Evolutionary conservation across 2,888 invertebrate genomes (phyloP), one percentile per base, ranked within the genome.

Genomic region (Napeogenes inachia): DNA sequence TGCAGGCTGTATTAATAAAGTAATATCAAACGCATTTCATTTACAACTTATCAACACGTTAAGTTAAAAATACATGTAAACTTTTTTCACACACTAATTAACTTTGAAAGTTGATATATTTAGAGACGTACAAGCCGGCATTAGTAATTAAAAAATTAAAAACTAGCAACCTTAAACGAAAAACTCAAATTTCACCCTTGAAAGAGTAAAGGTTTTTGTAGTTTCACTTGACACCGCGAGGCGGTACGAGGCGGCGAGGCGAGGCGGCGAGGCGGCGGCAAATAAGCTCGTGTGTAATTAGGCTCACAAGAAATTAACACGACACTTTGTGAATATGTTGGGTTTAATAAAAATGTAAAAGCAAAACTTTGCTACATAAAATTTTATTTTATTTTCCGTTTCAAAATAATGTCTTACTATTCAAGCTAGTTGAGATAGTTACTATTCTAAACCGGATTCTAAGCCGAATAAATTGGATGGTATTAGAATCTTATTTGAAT

Each of bases 261-360:
- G 59, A 56, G 54, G 62, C 60, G 63, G 56, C 35, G 54, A 60
- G 54, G 57, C 57, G 30, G 61, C 42, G 21, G 58, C 62, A 69
- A 71, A 73, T 86, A 85, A 85, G 85, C 84, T 65, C 70, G 75
- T 79, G 80, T 82, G 84, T 86, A 87, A 87, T 87, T 85, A 85
- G 85, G 82, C 84, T 82, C 79, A 84, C 80, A 83, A 84, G 85
- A 80, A 84, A 83, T 82, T 81, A 81, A 80, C 76, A 78, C 76
- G 66, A 73, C 69, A 70, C 72, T 73, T 72, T 72, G 67, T 61
- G 60, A 65, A 70, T 68, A 67, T 59, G 59, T 58, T 62, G 62
- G 60, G 59, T 62, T 61, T 61, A 47, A 54, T 61, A 64, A 62
- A 57, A 61, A 56, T 55, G 59, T 21, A 30, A 63, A 66, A 63